phyloP scores from a whole-genome alignment of 2,797 vertebrate species.

The Xiphorhynchus erythropygius region DNA sequence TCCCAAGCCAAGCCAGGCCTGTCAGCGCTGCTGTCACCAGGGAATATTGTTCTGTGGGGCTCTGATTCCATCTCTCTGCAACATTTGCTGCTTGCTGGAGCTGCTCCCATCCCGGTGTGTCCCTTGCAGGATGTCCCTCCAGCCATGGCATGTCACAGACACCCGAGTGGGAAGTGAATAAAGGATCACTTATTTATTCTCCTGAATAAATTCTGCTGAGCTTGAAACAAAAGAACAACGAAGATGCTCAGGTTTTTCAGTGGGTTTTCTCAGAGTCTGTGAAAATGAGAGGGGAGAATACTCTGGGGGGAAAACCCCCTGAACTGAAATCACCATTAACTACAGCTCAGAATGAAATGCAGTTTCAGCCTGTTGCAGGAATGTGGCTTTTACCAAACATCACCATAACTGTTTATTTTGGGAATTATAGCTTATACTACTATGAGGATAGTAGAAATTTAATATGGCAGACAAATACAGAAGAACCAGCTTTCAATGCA shows the following conservation, averaged over 20 bases:
- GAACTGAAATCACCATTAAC: neutral
- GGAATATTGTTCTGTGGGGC: neutral
- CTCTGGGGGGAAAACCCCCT: too few relatives aligned
- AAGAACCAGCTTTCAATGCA: neutral
- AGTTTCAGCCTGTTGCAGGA: neutral
- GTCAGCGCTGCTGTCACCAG: accelerated
- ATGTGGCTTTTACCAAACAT: neutral
- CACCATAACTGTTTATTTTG: neutral
- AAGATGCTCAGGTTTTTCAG: neutral
- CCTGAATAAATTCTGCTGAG: neutral
- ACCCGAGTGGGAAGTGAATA: accelerated
- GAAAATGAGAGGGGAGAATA: neutral
- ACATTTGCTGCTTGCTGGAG: neutral
- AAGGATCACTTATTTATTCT: neutral
- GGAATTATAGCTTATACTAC: neutral
- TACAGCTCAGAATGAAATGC: neutral
- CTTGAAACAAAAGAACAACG: neutral
- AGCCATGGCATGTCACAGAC: accelerated
- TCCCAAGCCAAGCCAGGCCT: neutral
- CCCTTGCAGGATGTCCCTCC: neutral
- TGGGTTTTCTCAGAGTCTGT: neutral
- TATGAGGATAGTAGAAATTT: neutral
- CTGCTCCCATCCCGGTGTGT: neutral
- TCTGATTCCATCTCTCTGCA: neutral
- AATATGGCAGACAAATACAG: neutral